phyloP scores from a whole-genome alignment of 2,797 vertebrate genomes.

The Apogon talboti region DNA sequence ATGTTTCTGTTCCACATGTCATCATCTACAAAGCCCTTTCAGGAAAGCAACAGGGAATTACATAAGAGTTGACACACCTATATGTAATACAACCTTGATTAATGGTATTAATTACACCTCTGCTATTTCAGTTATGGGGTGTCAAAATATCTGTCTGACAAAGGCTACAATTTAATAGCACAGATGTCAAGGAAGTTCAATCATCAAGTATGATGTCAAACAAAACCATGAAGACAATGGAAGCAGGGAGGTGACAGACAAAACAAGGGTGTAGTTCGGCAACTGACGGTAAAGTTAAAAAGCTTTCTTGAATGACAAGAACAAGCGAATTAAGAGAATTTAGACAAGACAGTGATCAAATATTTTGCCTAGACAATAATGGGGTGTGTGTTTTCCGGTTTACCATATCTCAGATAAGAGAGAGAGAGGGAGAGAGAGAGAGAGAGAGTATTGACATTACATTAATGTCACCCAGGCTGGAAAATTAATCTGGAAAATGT shows the following conservation, averaged over 20 bases:
- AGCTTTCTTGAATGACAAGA: neutral
- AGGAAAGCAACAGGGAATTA: neutral
- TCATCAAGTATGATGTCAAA: neutral
- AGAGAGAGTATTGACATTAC: too few species aligned
- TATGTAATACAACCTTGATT: neutral
- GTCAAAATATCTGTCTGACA: neutral
- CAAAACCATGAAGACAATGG: neutral
- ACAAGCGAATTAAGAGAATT: neutral
- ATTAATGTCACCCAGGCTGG: too few species aligned
- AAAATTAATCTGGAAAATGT: neutral
- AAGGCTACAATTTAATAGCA: neutral
- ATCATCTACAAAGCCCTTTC: neutral
- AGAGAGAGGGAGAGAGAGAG: too few species aligned
- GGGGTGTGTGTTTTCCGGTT: too few species aligned
- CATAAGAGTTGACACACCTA: neutral
- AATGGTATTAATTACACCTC: conserved; percentile 2
- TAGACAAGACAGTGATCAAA: too few species aligned
- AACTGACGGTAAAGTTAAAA: neutral
- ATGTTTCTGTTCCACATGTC: neutral
- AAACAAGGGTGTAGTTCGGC: neutral
- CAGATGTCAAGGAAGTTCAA: neutral
- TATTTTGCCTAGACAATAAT: neutral
- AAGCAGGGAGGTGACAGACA: neutral
- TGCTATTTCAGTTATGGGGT: neutral
- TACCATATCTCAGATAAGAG: too few species aligned